Percentiles rank a stretch among this genome's conserved stretches.
Conservation (phyloP, 2,888 invertebrate species). For the Parnassius smintheus region DNA sequence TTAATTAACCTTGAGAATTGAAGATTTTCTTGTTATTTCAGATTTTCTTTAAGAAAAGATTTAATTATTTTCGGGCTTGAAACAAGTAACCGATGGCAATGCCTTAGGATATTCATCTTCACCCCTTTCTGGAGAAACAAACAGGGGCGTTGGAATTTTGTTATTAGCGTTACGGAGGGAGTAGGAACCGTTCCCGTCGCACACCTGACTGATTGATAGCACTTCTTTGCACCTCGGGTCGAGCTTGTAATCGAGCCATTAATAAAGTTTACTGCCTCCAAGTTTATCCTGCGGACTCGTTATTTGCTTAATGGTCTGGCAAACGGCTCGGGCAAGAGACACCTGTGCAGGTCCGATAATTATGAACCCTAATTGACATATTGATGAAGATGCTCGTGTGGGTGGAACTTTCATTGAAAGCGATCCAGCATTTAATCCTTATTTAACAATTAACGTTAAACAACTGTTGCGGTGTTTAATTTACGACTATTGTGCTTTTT, state of each 20-base stretch:
- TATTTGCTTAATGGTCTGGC: conserved; percentile 79
- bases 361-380: conserved; percentile 65
- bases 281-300: conserved; percentile 78
- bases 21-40: conserved; percentile 29
- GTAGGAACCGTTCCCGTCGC: conserved; percentile 69
- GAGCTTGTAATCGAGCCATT: conserved; percentile 81
- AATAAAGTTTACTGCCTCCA: conserved; percentile 80
- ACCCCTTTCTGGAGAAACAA: conserved; percentile 75
- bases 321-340: conserved; percentile 65
- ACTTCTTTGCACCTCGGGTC: conserved; percentile 80
- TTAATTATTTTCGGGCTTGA: conserved; percentile 45
- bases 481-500: too few species aligned
- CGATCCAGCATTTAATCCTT: conserved; percentile 14
- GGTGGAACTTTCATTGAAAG: conserved; percentile 36
- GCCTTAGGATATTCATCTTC: conserved; percentile 69
- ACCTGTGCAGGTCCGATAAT: conserved; percentile 62
- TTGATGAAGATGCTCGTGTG: conserved; percentile 54
- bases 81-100: conserved; percentile 45
- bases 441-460: too few species aligned
- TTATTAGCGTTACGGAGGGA: conserved; percentile 78
- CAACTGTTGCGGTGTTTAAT: too few species aligned
- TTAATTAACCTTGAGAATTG: conserved; percentile 23
- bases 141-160: conserved; percentile 78
- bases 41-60: conserved; percentile 36
- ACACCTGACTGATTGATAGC: conserved; percentile 78